These are phyloP conservation scores for Tachina fera DNA, from an alignment of 2,888 invertebrate genomes.

Conservation along the genomic window DNA sequence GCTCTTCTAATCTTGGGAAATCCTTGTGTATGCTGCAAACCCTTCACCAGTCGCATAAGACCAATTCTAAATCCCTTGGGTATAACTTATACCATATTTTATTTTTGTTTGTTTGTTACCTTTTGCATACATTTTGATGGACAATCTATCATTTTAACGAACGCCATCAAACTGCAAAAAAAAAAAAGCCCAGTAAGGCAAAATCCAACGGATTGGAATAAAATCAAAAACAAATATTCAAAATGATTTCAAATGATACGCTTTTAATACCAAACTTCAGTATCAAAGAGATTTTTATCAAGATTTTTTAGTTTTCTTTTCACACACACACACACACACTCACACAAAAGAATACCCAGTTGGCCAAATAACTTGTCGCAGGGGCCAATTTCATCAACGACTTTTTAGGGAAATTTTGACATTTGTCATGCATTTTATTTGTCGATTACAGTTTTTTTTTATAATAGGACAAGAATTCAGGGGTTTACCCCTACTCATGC, in stretches of 20 bases:
- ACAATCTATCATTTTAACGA: slow-evolving; percentile 73
- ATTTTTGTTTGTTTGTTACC: no score
- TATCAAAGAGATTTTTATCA: slow-evolving; percentile 70
- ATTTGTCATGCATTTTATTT: no score
- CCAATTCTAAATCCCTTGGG: not conserved
- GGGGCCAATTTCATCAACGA: no score
- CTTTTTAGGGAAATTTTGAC: no score
- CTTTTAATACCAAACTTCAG: slow-evolving; percentile 64
- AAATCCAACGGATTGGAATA: slow-evolving; percentile 29
- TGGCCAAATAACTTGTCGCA: no score
- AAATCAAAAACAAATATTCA: slow-evolving; percentile 62
- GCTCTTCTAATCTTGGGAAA: not conserved
- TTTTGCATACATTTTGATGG: slow-evolving; percentile 67
- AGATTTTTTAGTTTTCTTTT: no score
- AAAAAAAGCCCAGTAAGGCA: slow-evolving; percentile 44
- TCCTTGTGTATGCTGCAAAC: not conserved
- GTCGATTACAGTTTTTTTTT: no score
- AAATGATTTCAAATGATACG: slow-evolving; percentile 71
- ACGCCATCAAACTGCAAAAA: slow-evolving; percentile 72
- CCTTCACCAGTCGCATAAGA: not conserved
- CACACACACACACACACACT: no score
- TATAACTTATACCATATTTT: slow-evolving; percentile 32
- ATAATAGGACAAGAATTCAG: no score
- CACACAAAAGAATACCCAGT: no score
- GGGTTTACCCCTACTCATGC: no score